phyloP scores from a whole-genome alignment of 2,888 invertebrate genomes.

The Phania funesta region DNA sequence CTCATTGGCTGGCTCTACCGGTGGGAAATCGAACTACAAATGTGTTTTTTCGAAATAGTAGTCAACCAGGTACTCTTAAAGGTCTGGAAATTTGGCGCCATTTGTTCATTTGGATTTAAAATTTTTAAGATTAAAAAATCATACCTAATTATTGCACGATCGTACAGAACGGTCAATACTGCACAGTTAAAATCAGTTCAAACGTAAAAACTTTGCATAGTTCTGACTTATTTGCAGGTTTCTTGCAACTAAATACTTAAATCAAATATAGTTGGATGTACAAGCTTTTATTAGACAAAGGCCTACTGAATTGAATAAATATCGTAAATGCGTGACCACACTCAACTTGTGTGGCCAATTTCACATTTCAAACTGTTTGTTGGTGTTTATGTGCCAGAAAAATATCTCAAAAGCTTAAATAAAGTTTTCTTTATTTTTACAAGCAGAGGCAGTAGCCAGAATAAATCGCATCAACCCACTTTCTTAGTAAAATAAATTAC shows the following conservation, averaged over 20 bases:
- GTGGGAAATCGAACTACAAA: too few species aligned
- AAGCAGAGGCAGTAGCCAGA: neutral
- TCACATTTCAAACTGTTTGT: constrained; percentile 18
- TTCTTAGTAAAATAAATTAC: neutral
- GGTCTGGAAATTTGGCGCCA: too few species aligned
- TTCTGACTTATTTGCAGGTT: neutral
- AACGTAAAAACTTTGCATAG: too few species aligned
- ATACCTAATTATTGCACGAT: too few species aligned
- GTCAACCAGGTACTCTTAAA: too few species aligned
- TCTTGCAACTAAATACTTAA: neutral
- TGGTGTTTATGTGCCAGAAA: neutral
- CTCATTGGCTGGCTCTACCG: too few species aligned
- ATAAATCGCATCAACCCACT: constrained; percentile 16
- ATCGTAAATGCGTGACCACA: constrained; percentile 1
- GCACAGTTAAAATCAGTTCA: too few species aligned
- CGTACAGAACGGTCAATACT: too few species aligned
- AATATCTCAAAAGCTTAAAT: neutral
- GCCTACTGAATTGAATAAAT: neutral
- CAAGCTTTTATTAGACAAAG: constrained; percentile 9
- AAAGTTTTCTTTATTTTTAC: constrained; percentile 6
- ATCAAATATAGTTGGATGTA: neutral
- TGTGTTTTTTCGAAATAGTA: too few species aligned
- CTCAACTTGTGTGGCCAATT: neutral
- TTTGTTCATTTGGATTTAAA: too few species aligned
- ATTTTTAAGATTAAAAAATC: too few species aligned